Base-by-base conservation (phyloP, 2,113 vertebrate genomes). In the Macquaria ambigua region DNA sequence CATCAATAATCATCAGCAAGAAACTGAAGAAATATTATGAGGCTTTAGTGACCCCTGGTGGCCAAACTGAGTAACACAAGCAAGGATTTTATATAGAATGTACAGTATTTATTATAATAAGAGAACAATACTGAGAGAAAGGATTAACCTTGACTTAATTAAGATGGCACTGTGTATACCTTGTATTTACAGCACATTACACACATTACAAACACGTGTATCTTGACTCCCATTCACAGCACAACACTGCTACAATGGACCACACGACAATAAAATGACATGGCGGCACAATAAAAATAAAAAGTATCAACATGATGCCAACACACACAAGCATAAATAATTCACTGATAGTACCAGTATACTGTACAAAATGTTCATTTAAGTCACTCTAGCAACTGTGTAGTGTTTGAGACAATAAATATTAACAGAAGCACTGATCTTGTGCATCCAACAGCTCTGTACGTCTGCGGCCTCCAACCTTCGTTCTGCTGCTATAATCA, bases 381-480 rank as follows among this genome's bases (percentile, higher is more conserved):
- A 37, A 74, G 41, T 56, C 71, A 55, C 41, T 58, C 8, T 69
- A 28, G 80, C 66, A 83, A 50, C n/a, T 72, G 46, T 90, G 86
- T 95, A 95, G 94, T 95, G 94, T 94, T 91, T 89, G 18, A 89
- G 63, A 88, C 81, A 90, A 92, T 87, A 90, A 92, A 92, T 92
- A 92, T 81, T 2, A 79, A 80, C 79, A 90, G 76, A 76, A 70
- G 72, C 76, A 74, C 56, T 78, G 41, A 68, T 48, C 8, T 46
- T 50, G 56, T 77, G 61, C 72, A 71, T 39, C 28, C 41, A 74
- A 37, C 58, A 63, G 28, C 12, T 55, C 31, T 85, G 63, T 64
- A 86, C n/a, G 84, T 68, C 1, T 25, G 56, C 78, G 55, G 58
- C 31, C n/a, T 58, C 76, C 15, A 18, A 18, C 25, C 4, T 39